These are phyloP conservation scores for Myripristis jacobus DNA, from an alignment of 2,797 vertebrate species.

Conservation along the genomic window DNA sequence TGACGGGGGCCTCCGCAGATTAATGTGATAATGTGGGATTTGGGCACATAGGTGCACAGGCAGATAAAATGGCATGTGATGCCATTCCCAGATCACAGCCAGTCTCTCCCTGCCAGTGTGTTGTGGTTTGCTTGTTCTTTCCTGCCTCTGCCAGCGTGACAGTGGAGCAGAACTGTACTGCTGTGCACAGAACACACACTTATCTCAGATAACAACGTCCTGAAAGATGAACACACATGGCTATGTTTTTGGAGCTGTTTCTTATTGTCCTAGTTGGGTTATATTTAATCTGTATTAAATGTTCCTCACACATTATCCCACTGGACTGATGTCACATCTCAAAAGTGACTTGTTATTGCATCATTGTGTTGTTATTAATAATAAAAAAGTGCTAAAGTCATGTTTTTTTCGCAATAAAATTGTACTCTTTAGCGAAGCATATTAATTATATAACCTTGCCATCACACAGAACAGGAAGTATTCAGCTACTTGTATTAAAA, in stretches of 20 bases:
- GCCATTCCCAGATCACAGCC: conserved; percentile 7
- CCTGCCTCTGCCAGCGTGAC: neutral
- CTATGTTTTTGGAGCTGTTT: neutral
- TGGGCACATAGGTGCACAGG: neutral
- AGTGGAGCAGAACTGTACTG: neutral
- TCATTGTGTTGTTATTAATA: neutral
- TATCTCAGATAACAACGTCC: neutral
- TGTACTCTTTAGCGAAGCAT: neutral
- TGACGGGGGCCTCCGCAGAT: neutral
- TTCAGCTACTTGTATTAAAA: no score
- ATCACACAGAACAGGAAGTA: no score
- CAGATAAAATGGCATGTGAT: conserved; percentile 6
- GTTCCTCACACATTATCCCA: no score
- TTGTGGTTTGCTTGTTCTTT: neutral
- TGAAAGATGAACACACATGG: neutral
- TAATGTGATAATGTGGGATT: neutral
- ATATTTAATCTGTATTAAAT: neutral
- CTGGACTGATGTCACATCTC: no score
- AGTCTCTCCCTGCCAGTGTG: neutral
- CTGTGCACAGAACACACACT: neutral
- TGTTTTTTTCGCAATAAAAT: neutral
- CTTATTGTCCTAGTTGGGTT: neutral
- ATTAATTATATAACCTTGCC: neutral
- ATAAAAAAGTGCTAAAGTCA: no score
- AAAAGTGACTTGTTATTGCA: neutral